These are phyloP conservation scores for Bombus balteatus DNA, from an alignment of 1,140 invertebrate genomes.

Conservation along the genomic window DNA sequence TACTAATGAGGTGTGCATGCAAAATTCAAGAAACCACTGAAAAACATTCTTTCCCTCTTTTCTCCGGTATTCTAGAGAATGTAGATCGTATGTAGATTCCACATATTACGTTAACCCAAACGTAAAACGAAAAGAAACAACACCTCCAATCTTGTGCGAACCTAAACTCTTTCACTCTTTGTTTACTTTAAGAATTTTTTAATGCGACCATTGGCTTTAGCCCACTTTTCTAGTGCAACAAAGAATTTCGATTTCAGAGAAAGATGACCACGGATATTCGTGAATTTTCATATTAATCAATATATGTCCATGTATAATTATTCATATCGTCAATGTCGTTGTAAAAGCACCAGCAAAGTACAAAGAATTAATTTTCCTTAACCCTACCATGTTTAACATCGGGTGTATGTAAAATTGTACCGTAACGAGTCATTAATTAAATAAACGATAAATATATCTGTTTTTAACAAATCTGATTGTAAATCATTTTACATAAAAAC, in stretches of 20 bases:
- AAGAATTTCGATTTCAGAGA: too few species aligned
- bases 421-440: too few species aligned
- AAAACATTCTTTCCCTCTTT: not conserved
- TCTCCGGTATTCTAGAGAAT: not conserved
- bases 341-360: not conserved
- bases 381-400: too few species aligned
- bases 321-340: not conserved
- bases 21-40: slow-evolving; percentile 17
- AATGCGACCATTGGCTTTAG: not conserved
- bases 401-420: too few species aligned
- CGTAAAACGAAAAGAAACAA: too few species aligned
- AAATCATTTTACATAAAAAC: too few species aligned
- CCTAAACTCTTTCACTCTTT: not conserved
- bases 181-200: not conserved
- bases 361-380: too few species aligned
- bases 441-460: too few species aligned
- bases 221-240: too few species aligned
- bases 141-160: not conserved
- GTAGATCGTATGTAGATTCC: not conserved
- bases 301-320: not conserved
- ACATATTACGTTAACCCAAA: not conserved
- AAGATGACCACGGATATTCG: rapidly evolving
- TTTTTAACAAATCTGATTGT: too few species aligned
- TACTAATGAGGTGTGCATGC: slow-evolving; percentile 22
- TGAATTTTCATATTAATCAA: not conserved